Conservation (phyloP, 2,113 vertebrate genomes). For the Saguinus midas region DNA sequence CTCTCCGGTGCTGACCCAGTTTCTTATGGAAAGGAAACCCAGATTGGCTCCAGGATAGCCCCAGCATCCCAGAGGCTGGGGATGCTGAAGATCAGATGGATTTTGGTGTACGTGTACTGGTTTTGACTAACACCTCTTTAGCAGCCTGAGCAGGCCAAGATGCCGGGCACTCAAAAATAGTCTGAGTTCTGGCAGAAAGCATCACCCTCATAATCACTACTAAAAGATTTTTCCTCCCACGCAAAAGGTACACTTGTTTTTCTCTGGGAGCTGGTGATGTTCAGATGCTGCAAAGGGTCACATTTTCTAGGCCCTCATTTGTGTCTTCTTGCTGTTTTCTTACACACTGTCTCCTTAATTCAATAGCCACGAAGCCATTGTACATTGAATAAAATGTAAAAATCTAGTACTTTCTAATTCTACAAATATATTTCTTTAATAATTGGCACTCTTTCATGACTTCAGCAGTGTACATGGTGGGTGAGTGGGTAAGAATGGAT, state of each 20-base stretch:
- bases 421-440: not conserved
- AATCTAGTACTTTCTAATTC: not conserved
- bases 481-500: not conserved
- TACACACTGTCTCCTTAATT: not conserved
- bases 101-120: not conserved
- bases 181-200: too few species aligned
- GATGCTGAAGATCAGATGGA: not conserved
- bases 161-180: too few species aligned
- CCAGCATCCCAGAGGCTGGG: not conserved
- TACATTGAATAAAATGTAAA: not conserved
- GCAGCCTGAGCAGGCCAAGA: not conserved
- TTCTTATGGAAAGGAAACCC: not conserved
- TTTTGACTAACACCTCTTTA: not conserved
- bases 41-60: not conserved
- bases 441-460: not conserved
- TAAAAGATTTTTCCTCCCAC: not conserved
- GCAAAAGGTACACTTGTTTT: not conserved
- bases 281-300: not conserved
- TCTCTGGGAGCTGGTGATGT: not conserved
- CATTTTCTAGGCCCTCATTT: not conserved
- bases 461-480: not conserved
- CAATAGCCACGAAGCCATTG: not conserved
- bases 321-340: not conserved
- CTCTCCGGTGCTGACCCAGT: not conserved
- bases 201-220: not conserved